phyloP scores from a whole-genome alignment of 2,797 vertebrate species.

The Adrianichthys oophorus region DNA sequence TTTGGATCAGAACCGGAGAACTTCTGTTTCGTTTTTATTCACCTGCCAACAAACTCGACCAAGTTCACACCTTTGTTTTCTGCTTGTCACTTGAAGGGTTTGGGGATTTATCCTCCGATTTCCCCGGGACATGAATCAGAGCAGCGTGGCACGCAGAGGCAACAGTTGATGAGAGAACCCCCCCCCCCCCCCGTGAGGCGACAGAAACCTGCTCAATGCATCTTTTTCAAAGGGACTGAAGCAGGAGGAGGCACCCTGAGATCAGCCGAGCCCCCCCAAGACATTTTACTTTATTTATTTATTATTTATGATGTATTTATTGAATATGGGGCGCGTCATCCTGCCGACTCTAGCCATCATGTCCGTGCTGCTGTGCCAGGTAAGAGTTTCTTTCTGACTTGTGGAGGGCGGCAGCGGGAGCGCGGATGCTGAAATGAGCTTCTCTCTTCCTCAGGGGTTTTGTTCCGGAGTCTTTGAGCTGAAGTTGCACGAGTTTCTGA shows the following conservation, averaged over 20 bases:
- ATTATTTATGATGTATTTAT: conserved; percentile 73
- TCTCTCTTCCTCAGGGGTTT: conserved; percentile 77
- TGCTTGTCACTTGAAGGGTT: conserved; percentile 56
- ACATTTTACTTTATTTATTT: conserved; percentile 64
- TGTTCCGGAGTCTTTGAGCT: conserved; percentile 95
- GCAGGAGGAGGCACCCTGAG: conserved; percentile 65
- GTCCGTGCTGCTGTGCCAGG: conserved; percentile 86
- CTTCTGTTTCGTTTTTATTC: conserved; percentile 16
- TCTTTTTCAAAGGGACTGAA: conserved; percentile 64
- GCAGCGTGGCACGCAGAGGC: conserved; percentile 57
- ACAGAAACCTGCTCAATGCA: conserved; percentile 72
- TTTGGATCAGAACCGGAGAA: conserved; percentile 72
- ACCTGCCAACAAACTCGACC: not conserved
- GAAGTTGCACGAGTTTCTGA: conserved; percentile 95
- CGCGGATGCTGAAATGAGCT: conserved; percentile 9
- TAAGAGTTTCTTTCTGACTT: conserved; percentile 58
- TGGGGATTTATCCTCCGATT: conserved; percentile 74
- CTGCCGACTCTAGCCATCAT: conserved; percentile 79
- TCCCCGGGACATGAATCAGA: conserved; percentile 64
- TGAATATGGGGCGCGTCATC: conserved; percentile 84
- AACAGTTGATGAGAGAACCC: conserved; percentile 64
- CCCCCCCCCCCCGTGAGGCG: conserved; percentile 55
- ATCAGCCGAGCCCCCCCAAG: conserved; percentile 56
- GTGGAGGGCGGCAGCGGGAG: not conserved
- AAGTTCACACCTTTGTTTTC: conserved; percentile 49